Evolutionary conservation across 35 echinoderm and acorn worm genomes (phyloP).

Genomic region (Strongylocentrotus purpuratus): DNA sequence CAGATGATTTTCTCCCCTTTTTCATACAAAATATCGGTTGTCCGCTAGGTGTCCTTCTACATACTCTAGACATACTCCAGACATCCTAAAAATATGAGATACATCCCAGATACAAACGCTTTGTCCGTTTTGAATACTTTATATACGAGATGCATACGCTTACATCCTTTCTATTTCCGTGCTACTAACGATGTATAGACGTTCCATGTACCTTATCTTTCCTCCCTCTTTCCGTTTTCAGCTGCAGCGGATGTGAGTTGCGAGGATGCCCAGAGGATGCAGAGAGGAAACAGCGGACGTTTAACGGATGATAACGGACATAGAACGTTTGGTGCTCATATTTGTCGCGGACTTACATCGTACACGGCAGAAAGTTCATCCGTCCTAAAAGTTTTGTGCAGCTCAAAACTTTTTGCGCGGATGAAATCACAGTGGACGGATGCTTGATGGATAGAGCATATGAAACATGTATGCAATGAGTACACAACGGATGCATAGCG

Average conservation of each 20-base stretch:
- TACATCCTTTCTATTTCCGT: slow-evolving; percentile 34
- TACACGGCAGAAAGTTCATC: slow-evolving; percentile 23
- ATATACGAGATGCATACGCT: slow-evolving; percentile 27
- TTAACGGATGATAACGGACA: slow-evolving; percentile 25
- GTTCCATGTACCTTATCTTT: slow-evolving; percentile 23
- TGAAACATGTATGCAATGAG: slow-evolving; percentile 21
- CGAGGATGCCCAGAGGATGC: slow-evolving; percentile 31
- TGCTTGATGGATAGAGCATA: slow-evolving; percentile 32
- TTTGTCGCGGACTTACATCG: not conserved
- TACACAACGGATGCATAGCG: slow-evolving; percentile 31
- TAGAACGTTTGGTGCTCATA: not conserved
- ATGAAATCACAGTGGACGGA: slow-evolving; percentile 22
- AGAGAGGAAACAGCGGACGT: slow-evolving; percentile 20
- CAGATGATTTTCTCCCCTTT: slow-evolving; percentile 38
- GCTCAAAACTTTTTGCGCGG: slow-evolving; percentile 41
- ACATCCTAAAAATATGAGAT: slow-evolving; percentile 30
- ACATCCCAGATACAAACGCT: slow-evolving; percentile 27
- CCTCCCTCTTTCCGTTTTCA: slow-evolving; percentile 27
- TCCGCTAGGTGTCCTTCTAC: slow-evolving; percentile 15
- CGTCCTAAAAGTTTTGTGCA: slow-evolving; percentile 37
- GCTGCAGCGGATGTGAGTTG: slow-evolving; percentile 21
- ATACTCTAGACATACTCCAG: slow-evolving; percentile 33
- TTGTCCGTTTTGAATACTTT: slow-evolving; percentile 33
- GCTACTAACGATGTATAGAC: slow-evolving; percentile 23
- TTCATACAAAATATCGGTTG: slow-evolving; percentile 29